phyloP scores from a whole-genome alignment of 2,797 vertebrate species.

The Sorex maritimensis region DNA sequence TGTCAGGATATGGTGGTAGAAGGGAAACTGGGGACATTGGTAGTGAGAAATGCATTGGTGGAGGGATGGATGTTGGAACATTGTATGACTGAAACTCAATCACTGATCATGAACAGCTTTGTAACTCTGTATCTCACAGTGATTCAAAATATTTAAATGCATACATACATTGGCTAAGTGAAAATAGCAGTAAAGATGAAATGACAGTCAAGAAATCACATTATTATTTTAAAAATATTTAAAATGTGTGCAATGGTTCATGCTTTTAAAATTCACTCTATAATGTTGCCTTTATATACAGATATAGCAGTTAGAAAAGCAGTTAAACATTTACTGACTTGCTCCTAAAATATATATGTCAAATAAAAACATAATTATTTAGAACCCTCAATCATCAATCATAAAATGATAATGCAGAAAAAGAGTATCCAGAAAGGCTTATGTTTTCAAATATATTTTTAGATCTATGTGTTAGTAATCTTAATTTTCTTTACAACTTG shows the following conservation, averaged over 20 bases:
- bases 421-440: background rate
- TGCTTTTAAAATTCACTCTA: background rate
- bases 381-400: too few species aligned
- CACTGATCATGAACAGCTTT: too few species aligned
- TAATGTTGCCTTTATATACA: background rate
- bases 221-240: background rate
- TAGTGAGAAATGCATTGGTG: too few species aligned
- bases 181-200: background rate
- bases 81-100: too few species aligned
- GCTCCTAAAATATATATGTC: background rate
- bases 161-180: too few species aligned
- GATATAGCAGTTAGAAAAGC: background rate
- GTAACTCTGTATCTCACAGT: too few species aligned
- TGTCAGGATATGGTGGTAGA: too few species aligned
- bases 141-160: too few species aligned
- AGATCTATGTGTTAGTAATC: background rate
- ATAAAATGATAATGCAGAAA: too few species aligned
- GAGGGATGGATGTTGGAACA: too few species aligned
- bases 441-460: background rate
- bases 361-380: background rate
- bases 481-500: background rate
- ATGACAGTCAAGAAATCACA: background rate
- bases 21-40: too few species aligned
- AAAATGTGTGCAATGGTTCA: background rate
- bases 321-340: background rate